Percentiles rank a stretch among this genome's conserved stretches.
These are phyloP conservation scores for Rhagoletis pomonella DNA, from an alignment of 1,140 invertebrate species.

Conservation along the genomic window DNA sequence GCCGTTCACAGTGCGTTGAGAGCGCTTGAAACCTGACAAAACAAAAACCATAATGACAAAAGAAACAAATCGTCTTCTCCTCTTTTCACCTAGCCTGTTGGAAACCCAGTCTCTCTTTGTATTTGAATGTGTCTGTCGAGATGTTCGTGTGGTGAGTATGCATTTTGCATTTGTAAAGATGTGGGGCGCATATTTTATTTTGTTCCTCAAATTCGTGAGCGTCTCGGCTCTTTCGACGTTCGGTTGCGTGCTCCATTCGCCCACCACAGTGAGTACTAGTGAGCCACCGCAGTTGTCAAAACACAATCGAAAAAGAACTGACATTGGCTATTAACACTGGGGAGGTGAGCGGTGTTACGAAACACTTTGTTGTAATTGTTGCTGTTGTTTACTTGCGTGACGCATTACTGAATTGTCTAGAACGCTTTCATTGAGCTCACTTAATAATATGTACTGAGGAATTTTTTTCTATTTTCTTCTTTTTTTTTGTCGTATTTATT, in stretches of 20 bases:
- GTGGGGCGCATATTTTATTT: not conserved
- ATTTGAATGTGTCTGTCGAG: too few species aligned
- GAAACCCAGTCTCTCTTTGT: not conserved
- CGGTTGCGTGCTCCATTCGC: constrained; percentile 28
- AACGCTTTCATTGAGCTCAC: constrained; percentile 34
- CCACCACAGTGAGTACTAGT: not conserved
- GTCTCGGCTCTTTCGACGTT: not conserved
- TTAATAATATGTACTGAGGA: not conserved
- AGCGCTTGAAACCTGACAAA: not conserved
- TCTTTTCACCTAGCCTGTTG: not conserved
- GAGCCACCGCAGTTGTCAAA: not conserved
- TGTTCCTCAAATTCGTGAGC: constrained; percentile 13
- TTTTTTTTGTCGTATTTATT: not conserved
- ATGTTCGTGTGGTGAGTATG: not conserved
- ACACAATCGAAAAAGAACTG: not conserved
- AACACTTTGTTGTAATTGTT: constrained; percentile 15
- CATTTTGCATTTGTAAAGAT: not conserved
- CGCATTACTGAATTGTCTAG: constrained; percentile 26
- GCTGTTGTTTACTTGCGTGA: constrained; percentile 34
- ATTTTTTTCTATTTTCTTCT: not conserved
- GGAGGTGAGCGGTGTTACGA: not conserved
- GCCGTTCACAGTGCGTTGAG: not conserved
- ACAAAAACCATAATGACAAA: not conserved
- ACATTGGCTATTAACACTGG: not conserved
- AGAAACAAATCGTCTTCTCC: not conserved